Base-by-base conservation (phyloP, 2,797 vertebrate genomes). In the Spatula versicolor region DNA sequence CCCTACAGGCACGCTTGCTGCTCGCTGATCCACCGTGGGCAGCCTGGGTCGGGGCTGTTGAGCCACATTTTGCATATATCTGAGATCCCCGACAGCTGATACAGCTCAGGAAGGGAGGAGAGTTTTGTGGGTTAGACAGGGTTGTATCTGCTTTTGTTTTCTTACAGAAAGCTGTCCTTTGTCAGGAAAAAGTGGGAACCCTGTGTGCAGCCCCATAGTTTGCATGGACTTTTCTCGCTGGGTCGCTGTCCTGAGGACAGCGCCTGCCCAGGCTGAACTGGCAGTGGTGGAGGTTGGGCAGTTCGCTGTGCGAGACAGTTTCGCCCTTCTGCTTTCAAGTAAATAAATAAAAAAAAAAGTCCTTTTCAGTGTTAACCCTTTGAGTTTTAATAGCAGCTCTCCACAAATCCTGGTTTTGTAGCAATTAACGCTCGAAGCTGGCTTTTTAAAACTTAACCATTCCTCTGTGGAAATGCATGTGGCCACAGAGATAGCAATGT, bases 281-380 rank as follows among this genome's bases (percentile, higher is more conserved):
- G 60, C 52, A 35, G 41, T 46, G 71, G 6, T 92, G 64, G 33
- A 81, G 28, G 19, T 78, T 43, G 72, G 50, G 30, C 55, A 26
- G 41, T 85, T 88, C 73, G 22, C 82, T 58, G 30, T 46, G 64
- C 37, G 39, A 77, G 75, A 9, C 19, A 55, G 26, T 28, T 46
- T 81, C 67, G n/a, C 67, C 82, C 21, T 68, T 86, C 81, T 74
- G 35, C 56, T 93, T 90, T 45, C 59, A 92, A 77, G 76, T 88
- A 93, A 95, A 86, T 48, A 59, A 30, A 41, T 8, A n/a, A 37
- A 56, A 81, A 37, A 35, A 52, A 33, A 52, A 52, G 1, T 39
- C 21, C 13, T 54, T 86, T 88, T 43, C 9, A 2, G 1, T 74
- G 31, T 85, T 94, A 92, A 96, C 72, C 50, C 54, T 67, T 93